phyloP scores from a whole-genome alignment of 2,797 vertebrate genomes.

The Columba guinea region DNA sequence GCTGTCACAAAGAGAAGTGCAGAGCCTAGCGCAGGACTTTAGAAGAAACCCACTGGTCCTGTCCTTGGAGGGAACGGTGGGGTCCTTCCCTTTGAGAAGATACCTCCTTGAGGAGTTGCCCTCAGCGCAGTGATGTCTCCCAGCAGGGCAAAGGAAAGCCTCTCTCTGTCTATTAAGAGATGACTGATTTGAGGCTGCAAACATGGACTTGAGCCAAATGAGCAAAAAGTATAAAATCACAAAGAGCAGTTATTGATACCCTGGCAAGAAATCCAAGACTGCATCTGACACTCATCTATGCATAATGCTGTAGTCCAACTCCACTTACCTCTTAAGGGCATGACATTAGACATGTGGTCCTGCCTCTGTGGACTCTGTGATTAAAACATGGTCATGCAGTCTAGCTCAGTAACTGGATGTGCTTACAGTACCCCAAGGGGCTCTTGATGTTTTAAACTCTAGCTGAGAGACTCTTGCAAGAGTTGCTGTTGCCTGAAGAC shows the following conservation, averaged over 20 bases:
- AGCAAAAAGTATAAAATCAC: background rate
- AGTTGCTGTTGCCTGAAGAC: background rate
- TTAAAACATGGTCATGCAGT: background rate
- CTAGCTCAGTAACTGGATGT: background rate
- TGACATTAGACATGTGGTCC: background rate
- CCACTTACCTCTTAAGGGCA: background rate
- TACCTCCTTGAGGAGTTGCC: background rate
- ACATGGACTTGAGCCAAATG: background rate
- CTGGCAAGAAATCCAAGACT: constrained; percentile 2
- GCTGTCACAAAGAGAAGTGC: background rate
- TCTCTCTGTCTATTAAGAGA: background rate
- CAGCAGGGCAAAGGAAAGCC: background rate
- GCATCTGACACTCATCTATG: background rate
- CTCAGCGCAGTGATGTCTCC: background rate
- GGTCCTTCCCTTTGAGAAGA: background rate
- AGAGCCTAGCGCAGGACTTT: background rate
- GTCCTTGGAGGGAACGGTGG: background rate
- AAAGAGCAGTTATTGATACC: background rate
- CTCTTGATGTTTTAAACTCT: background rate
- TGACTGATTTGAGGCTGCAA: background rate
- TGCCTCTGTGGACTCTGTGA: background rate
- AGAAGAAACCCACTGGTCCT: background rate
- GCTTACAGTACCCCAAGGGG: background rate
- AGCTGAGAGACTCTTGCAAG: background rate
- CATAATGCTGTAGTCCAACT: background rate